A percentile compares a stretch with the other conserved stretches of the same genome.
phyloP scores from a whole-genome alignment of 30 jellyfish, hydroid and myxozoan species.

The Aurelia sp. region DNA sequence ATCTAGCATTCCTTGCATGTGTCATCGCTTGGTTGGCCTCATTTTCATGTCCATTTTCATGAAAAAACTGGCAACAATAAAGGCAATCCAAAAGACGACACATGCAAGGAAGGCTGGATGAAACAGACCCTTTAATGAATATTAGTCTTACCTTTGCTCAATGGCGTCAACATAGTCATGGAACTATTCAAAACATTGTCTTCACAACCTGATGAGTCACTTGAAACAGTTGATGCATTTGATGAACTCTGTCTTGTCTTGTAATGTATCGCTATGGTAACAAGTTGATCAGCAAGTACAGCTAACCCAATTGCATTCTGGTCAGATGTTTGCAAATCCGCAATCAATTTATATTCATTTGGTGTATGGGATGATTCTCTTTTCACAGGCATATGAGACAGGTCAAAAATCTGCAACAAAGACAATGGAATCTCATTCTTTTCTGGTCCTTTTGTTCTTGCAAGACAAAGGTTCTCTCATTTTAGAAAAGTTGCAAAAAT shows the following conservation, averaged over 20 bases:
- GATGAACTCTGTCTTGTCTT: constrained; percentile 59
- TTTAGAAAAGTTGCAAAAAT: no score
- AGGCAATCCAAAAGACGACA: no score
- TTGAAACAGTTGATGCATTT: constrained; percentile 64
- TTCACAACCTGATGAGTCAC: constrained; percentile 81
- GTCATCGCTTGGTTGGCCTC: no score
- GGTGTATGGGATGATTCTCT: constrained; percentile 1
- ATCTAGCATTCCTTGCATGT: no score
- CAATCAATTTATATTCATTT: constrained; percentile 69
- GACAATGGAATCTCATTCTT: not conserved
- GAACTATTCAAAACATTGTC: constrained; percentile 58
- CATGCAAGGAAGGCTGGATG: not conserved
- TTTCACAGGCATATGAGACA: not conserved
- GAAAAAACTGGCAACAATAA: no score
- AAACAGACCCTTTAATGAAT: not conserved
- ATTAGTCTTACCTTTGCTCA: constrained; percentile 56
- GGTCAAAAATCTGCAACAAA: constrained; percentile 11
- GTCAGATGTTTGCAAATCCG: constrained; percentile 69
- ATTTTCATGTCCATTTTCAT: no score
- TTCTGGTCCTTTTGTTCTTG: no score
- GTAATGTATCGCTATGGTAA: constrained; percentile 60
- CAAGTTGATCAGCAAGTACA: constrained; percentile 57
- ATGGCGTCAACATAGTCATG: constrained; percentile 74
- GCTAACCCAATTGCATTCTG: constrained; percentile 77
- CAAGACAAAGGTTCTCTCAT: no score